A percentile compares a stretch with the other conserved stretches of the same genome.
Conservation (phyloP, 2,888 invertebrate genomes). For the Orgyia antiqua region DNA sequence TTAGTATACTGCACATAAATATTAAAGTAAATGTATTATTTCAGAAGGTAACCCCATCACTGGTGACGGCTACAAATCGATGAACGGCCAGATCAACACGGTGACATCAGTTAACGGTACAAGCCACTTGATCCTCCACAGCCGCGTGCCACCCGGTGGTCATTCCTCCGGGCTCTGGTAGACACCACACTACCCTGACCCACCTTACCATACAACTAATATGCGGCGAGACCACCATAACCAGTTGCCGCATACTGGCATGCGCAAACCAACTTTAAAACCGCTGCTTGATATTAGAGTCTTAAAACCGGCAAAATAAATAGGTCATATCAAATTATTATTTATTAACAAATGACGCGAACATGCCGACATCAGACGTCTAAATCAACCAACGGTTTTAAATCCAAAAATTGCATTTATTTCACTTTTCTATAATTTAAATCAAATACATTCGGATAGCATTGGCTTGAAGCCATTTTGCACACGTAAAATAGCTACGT, state of each 20-base stretch:
- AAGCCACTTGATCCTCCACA: conserved; percentile 62
- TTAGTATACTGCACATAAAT: too few relatives aligned
- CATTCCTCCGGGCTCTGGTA: conserved; percentile 84
- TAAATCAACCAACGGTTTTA: conserved; percentile 13
- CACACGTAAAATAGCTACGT: conserved; percentile 42
- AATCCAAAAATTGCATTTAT: conserved; percentile 49
- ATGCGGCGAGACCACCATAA: conserved; percentile 27
- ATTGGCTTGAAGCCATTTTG: conserved; percentile 42
- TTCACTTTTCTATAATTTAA: conserved; percentile 43
- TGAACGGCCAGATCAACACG: conserved; percentile 78
- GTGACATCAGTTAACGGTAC: conserved; percentile 65
- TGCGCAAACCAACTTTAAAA: conserved; percentile 21
- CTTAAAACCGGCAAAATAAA: conserved; percentile 6
- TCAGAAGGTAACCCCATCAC: conserved; percentile 79
- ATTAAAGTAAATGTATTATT: too few relatives aligned
- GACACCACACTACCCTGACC: conserved; percentile 31
- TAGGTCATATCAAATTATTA: conserved; percentile 1
- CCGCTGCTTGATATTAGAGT: conserved; percentile 10
- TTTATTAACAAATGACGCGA: conserved; percentile 10
- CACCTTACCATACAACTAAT: conserved; percentile 25
- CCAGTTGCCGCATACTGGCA: conserved; percentile 26
- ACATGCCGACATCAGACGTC: conserved; percentile 6
- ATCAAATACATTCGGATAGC: conserved; percentile 48
- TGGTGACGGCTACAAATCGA: conserved; percentile 77
- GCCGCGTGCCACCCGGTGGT: conserved; percentile 83